Evolutionary conservation across 2,888 invertebrate species (phyloP), one percentile per base, ranked within the genome.

Genomic region (Hypsopygia costalis): DNA sequence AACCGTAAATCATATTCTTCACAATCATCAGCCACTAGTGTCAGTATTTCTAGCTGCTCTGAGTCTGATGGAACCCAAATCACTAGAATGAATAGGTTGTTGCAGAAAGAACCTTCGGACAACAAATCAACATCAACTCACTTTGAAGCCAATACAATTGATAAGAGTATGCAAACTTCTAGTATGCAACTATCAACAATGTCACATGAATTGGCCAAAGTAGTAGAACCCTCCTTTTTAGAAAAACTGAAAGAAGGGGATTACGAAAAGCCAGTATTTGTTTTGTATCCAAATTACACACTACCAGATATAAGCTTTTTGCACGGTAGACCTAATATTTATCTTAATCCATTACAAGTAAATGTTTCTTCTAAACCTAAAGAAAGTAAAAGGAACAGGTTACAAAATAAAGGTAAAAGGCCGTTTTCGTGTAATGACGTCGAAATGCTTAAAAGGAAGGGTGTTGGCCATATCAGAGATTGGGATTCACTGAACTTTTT

Each of bases 401-500:
- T 79, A 35, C 72, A 72, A 58, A 60, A 68, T 40, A 90, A 79
- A 69, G 81, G 88, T 32, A 88, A 91, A 58, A 81, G 93, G 47
- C 95, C 95, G 1, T 93, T 95, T 65, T 95, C 95, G 32, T 94
- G 93, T 65, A 94, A 93, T 59, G 96, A 97, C 66, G 91, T 96
- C 36, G 97, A 97, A 77, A 91, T 93, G 46, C 77, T 97, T 28
- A 93, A 93, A 67, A 93, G 93, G 65, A 93, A 94, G 74, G 95
- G 95, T 39, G 93, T 96, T 49, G 91, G 92, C 30, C 97, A 97
- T 69, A 94, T 98, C 6, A 92, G 93, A 69, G 98, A 98, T 76
- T 98, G 98, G 98, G 96, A 97, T 62, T 97, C 97, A 0, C 85
- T 98, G 37, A 96, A 95, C 58, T 94, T 97, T 53, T 90, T 98